phyloP scores from a whole-genome alignment of 2,888 invertebrate species.

The Caenorhabditis wallacei region DNA sequence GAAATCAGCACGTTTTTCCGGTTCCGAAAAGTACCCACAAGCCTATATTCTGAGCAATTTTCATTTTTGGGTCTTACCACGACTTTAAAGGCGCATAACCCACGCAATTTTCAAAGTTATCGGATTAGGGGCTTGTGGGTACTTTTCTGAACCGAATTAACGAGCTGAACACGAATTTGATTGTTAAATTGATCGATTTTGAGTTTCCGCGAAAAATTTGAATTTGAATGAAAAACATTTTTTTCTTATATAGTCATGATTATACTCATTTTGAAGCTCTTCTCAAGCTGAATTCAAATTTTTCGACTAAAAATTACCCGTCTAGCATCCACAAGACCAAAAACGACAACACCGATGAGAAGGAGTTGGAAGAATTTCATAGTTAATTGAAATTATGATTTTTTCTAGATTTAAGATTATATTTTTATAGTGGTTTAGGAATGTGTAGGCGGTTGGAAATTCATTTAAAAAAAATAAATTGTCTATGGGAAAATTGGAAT shows the following conservation, averaged over 20 bases:
- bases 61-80: too few species aligned
- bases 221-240: background rate
- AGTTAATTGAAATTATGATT: background rate
- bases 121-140: too few species aligned
- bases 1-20: too few species aligned
- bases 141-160: too few species aligned
- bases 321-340: constrained; percentile 11
- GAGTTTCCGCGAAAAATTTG: background rate
- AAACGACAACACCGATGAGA: constrained; percentile 7
- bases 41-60: too few species aligned
- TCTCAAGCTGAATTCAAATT: background rate
- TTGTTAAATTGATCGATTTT: background rate
- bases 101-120: too few species aligned
- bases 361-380: constrained; percentile 30
- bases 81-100: too few species aligned
- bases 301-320: background rate
- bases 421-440: background rate
- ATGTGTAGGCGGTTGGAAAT: background rate
- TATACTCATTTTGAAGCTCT: background rate
- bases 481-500: constrained; percentile 12
- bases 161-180: too few species aligned
- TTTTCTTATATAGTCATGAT: constrained; percentile 1
- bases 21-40: too few species aligned
- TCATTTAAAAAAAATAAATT: background rate
- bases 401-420: background rate